Conservation (phyloP, 2,113 vertebrate species). For the Chloroceryle aenea region DNA sequence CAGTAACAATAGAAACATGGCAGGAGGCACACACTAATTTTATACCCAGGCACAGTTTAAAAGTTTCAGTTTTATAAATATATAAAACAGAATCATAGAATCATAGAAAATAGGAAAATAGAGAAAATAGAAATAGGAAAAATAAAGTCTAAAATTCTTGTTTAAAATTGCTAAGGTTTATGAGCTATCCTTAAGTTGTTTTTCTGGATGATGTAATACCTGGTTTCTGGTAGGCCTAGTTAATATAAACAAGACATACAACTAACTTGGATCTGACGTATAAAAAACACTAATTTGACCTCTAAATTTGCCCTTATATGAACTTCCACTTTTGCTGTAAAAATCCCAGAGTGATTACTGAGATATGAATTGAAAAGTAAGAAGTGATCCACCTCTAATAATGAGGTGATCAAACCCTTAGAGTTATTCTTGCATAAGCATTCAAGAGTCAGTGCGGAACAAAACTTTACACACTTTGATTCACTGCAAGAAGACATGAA, state of each 20-base stretch:
- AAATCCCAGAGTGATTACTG: background rate
- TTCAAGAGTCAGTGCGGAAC: background rate
- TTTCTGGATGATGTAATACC: background rate
- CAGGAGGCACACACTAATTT: background rate
- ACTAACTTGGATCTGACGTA: background rate
- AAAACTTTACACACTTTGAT: background rate
- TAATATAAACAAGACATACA: background rate
- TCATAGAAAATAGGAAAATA: too few relatives aligned
- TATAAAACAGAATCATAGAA: too few relatives aligned
- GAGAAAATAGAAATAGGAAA: too few relatives aligned
- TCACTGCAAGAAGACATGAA: background rate
- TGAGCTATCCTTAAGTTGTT: background rate
- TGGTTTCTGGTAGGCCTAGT: background rate
- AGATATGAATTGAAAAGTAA: background rate
- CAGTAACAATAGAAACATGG: background rate
- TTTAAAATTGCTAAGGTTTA: background rate
- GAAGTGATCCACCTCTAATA: background rate
- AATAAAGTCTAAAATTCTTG: background rate
- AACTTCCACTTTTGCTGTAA: background rate
- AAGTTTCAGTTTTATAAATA: background rate
- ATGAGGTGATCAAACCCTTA: background rate
- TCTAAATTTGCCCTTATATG: background rate
- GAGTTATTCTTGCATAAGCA: background rate
- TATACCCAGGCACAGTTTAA: background rate
- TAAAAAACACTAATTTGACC: background rate